These are phyloP conservation scores for Felis catus DNA, from an alignment of 2,113 vertebrate genomes.

Conservation along the genomic window F.catus_Fca126_mat1.0 CM031427.1:20145501-20146000, in stretches of 20 bases:
- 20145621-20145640: neutral
- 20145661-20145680: neutral
- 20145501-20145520: neutral
- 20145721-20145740: neutral
- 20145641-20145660: neutral
- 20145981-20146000: neutral
- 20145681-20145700: too few relatives aligned
- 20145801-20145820: neutral
- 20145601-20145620: too few relatives aligned
- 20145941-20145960: neutral
- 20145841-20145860: neutral
- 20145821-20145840: accelerated
- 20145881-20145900: neutral
- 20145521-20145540: neutral
- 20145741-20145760: neutral
- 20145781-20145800: neutral
- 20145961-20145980: too few relatives aligned
- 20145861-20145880: neutral
- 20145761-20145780: neutral
- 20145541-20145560: neutral
- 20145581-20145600: neutral
- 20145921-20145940: accelerated
- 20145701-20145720: accelerated
- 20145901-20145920: neutral
- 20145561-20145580: neutral